These are phyloP conservation scores for Pelecanoides urinatrix DNA, from an alignment of 2,113 vertebrate species.

Conservation along the genomic window DNA sequence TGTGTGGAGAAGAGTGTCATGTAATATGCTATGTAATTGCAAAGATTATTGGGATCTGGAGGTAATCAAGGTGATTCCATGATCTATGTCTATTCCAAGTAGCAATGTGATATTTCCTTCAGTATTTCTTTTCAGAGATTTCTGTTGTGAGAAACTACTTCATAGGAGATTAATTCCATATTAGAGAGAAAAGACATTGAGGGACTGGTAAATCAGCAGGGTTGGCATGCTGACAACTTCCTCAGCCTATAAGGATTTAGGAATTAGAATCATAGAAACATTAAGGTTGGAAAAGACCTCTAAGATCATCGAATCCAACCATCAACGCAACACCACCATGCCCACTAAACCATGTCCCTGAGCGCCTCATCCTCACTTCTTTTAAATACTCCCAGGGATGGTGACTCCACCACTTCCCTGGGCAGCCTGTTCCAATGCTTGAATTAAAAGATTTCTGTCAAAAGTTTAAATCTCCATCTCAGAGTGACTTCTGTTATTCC, in stretches of 20 bases:
- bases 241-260: neutral
- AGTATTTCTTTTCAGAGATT: neutral
- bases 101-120: neutral
- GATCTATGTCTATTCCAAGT: neutral
- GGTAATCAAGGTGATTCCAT: neutral
- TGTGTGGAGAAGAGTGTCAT: neutral
- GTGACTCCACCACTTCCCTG: too few species aligned
- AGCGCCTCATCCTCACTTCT: too few species aligned
- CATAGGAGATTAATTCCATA: neutral
- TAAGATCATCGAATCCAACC: too few species aligned
- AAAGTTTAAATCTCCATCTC: neutral
- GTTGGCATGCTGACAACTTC: neutral
- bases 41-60: constrained; percentile 4
- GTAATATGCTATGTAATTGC: neutral
- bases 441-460: constrained; percentile 6
- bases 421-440: too few species aligned
- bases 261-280: neutral
- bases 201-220: neutral
- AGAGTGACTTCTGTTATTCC: neutral
- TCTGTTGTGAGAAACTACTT: neutral
- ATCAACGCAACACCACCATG: too few species aligned
- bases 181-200: neutral
- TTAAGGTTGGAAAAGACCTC: too few species aligned
- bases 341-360: too few species aligned
- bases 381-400: too few species aligned